Percentiles rank a stretch among this genome's conserved stretches.
Conservation (phyloP, 2,888 invertebrate species). For the Troides aeacus region DNA sequence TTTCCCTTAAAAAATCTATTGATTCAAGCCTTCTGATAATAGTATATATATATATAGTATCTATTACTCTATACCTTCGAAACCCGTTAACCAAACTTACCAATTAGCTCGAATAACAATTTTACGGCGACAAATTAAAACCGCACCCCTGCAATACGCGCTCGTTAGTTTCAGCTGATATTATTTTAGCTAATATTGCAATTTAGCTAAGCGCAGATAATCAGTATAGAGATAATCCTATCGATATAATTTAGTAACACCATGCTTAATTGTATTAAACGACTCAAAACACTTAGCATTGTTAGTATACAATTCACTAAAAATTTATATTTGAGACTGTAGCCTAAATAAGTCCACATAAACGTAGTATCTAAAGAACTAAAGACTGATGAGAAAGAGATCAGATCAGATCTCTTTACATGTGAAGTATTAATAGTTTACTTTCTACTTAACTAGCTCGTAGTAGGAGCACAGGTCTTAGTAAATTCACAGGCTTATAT, state of each 20-base stretch:
- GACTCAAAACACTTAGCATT: background rate
- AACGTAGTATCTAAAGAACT: too few species aligned
- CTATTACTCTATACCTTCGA: background rate
- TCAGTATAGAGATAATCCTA: constrained; percentile 3
- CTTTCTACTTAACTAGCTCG: too few species aligned
- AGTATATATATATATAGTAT: too few species aligned
- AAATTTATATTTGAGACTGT: too few species aligned
- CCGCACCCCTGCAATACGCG: constrained; percentile 31
- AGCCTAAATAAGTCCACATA: too few species aligned
- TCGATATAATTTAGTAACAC: constrained; percentile 16
- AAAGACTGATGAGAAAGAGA: too few species aligned
- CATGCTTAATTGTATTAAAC: background rate
- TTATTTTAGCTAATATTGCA: constrained; percentile 24
- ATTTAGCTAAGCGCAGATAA: constrained; percentile 22
- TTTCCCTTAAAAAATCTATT: too few species aligned
- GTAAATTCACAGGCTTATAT: too few species aligned
- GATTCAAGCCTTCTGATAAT: too few species aligned
- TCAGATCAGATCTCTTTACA: too few species aligned
- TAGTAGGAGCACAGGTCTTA: too few species aligned
- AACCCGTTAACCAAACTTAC: constrained; percentile 29
- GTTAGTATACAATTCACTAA: background rate
- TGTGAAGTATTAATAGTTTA: too few species aligned
- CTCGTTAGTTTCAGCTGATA: constrained; percentile 19
- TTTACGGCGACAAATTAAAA: constrained; percentile 32
- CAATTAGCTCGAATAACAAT: constrained; percentile 30